Evolutionary conservation across 2,113 vertebrate genomes (phyloP).

Genomic region (Nicator chloris): DNA sequence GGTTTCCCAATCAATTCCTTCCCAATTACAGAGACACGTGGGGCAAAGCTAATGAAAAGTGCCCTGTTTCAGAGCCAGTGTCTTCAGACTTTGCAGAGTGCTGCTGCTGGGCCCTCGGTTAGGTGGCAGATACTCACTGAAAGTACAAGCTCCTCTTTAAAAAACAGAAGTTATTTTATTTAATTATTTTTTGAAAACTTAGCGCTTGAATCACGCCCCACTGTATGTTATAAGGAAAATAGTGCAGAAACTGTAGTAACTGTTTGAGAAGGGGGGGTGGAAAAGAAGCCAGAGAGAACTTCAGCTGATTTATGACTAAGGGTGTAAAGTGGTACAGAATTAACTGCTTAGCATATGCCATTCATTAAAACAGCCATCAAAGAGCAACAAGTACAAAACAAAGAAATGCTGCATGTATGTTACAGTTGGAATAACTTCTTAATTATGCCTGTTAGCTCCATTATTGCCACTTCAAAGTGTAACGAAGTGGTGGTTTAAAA

Average conservation of each 20-base stretch:
- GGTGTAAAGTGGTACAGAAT: background rate
- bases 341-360: background rate
- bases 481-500: background rate
- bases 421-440: background rate
- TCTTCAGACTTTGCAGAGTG: background rate
- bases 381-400: background rate
- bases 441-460: background rate
- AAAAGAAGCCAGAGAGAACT: background rate
- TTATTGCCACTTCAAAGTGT: background rate
- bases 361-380: slow-evolving; percentile 1
- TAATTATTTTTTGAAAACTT: background rate
- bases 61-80: background rate
- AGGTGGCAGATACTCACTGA: background rate
- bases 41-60: background rate
- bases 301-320: background rate
- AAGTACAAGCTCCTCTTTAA: background rate
- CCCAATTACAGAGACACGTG: background rate
- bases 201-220: background rate
- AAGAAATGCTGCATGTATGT: background rate
- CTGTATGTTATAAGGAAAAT: background rate
- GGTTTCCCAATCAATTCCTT: background rate
- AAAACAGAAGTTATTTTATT: background rate
- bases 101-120: background rate
- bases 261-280: background rate
- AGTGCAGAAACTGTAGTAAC: background rate